Evolutionary conservation across 2,888 invertebrate genomes (phyloP).

Genomic region (Gerosis bhagava): DNA sequence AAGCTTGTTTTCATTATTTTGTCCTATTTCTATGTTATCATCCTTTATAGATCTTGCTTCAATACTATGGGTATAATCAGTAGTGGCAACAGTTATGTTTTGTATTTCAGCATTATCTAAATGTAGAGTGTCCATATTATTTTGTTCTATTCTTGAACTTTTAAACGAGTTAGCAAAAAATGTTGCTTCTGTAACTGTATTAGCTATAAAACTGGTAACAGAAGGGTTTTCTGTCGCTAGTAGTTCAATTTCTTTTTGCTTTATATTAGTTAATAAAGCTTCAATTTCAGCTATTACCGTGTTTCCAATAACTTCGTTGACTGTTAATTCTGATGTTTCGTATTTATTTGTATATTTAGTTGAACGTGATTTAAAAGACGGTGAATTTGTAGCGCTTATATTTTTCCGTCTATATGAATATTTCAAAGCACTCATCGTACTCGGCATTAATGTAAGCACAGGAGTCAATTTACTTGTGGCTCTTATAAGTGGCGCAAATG

Average conservation of each 20-base stretch:
- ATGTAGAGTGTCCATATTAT: constrained; percentile 39
- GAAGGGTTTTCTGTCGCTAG: constrained; percentile 40
- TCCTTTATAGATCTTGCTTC: constrained; percentile 42
- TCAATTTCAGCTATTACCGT: constrained; percentile 52
- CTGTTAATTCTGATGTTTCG: not conserved
- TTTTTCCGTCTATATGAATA: constrained; percentile 14
- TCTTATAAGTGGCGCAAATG: no score
- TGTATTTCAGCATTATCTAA: constrained; percentile 14
- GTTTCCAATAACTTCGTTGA: constrained; percentile 21
- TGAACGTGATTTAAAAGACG: not conserved
- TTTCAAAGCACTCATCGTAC: constrained; percentile 13
- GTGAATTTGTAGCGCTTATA: not conserved
- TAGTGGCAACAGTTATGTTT: constrained; percentile 28
- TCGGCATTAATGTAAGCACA: no score
- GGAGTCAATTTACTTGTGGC: no score
- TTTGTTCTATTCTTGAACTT: no score
- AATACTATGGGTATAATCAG: constrained; percentile 33
- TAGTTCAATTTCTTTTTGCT: constrained; percentile 47
- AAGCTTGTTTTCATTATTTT: constrained; percentile 43
- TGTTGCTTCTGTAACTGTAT: constrained; percentile 46
- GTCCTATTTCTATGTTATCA: constrained; percentile 41
- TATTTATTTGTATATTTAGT: not conserved
- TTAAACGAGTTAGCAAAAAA: no score
- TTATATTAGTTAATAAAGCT: constrained; percentile 51
- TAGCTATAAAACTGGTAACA: constrained; percentile 43